Conservation (phyloP, 2,113 vertebrate species). For the Ondatra zibethicus region DNA sequence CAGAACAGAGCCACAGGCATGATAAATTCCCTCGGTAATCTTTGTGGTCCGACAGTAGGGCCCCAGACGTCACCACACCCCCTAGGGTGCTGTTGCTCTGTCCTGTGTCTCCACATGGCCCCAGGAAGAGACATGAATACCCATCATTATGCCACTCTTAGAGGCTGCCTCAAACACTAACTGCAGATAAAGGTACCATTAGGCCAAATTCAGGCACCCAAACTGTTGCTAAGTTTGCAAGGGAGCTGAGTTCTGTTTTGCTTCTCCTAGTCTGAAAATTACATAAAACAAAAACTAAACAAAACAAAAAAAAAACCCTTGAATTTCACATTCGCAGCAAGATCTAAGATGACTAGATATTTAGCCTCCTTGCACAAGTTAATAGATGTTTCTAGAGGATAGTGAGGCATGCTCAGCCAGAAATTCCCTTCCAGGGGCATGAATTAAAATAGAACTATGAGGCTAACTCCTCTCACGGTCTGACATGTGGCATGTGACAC, state of each 20-base stretch:
- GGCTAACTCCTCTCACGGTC: background rate
- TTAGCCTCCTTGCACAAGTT: background rate
- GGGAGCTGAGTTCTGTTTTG: background rate
- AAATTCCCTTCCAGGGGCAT: background rate
- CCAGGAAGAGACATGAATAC: slow-evolving; percentile 50
- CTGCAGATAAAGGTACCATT: slow-evolving; percentile 64
- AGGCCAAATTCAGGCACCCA: slow-evolving; percentile 39
- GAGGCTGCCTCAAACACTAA: slow-evolving; percentile 55
- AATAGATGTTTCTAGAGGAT: background rate
- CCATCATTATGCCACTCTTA: slow-evolving; percentile 63
- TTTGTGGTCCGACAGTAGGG: slow-evolving; percentile 74
- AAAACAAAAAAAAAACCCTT: too few relatives aligned
- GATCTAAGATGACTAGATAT: background rate
- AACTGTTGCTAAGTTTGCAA: background rate
- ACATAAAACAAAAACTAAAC: too few relatives aligned
- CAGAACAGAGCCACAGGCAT: slow-evolving; percentile 64
- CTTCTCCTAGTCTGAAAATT: slow-evolving; percentile 47
- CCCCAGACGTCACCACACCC: slow-evolving; percentile 74
- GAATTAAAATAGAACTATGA: background rate
- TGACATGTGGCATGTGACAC: background rate
- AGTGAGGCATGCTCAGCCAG: background rate
- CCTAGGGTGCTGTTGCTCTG: slow-evolving; percentile 45
- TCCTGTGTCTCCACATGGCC: slow-evolving; percentile 35
- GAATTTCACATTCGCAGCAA: background rate
- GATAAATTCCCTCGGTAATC: slow-evolving; percentile 64